Base-by-base conservation (phyloP, 2,888 invertebrate genomes). In the Limenitis arthemis region DNA sequence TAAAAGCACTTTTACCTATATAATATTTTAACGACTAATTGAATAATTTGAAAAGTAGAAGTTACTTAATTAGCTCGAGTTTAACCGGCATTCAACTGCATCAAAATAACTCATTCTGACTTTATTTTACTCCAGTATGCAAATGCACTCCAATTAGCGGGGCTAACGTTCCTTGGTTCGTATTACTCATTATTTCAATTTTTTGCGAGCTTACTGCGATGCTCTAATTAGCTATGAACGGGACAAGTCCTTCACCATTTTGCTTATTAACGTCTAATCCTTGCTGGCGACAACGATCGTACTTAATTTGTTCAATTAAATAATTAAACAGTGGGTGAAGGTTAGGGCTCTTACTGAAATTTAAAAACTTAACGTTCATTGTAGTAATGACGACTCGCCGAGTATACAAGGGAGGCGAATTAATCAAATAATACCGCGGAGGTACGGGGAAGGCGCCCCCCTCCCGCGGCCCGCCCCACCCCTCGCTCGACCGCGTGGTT, bases 361-460 rank as follows among this genome's bases (percentile, higher is more conserved):
- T 85, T 84, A 80, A 84, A 85, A 86, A 86, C 82, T 81, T 81
- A 78, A 77, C 79, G 80, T 82, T 74, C 77, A 76, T 77, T 73
- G 77, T 75, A 79, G 80, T 81, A 83, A 67, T 66, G 67, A 83
- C 83, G 86, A 82, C 79, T 83, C 77, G 72, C 73, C 77, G 80
- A 79, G 79, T 81, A 79, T 84, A 83, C 84, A 81, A 84, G 84
- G 85, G 85, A 83, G 84, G 84, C 83, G 81, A 86, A 86, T 86
- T 86, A 86, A 86, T 86, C 86, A 86, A 86, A 86, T 86, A 86
- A 86, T 85, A 83, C 83, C 75, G 79, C 79, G 75, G 80, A 71
- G 83, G 80, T 67, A 75, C 68, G 66, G 63, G 66, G 61, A 46
- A 60, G 64, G 72, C 61, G 65, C 68, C 68, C 62, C 69, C 55